Percentiles rank a stretch among this genome's conserved stretches.
phyloP scores from a whole-genome alignment of 92 coral and sea anemone species.

The Epizoanthus stellaris region DNA sequence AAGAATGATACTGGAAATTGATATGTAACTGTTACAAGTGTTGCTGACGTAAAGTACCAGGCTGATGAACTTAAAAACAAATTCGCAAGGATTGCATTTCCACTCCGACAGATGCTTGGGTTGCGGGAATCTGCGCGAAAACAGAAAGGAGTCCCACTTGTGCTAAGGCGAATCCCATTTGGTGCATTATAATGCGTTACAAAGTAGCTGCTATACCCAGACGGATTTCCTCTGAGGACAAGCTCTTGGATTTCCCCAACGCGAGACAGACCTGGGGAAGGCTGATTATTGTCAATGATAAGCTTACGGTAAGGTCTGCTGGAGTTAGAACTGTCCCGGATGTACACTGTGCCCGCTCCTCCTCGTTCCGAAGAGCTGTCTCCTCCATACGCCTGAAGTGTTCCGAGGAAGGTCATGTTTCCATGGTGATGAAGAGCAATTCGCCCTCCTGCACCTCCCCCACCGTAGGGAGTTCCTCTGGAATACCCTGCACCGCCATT shows the following conservation, averaged over 20 bases:
- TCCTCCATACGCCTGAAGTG: conserved; percentile 73
- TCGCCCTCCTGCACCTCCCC: conserved; percentile 78
- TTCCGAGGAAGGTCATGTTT: conserved; percentile 62
- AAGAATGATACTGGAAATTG: conserved; percentile 58
- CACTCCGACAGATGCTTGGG: conserved; percentile 1
- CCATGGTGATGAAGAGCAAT: conserved; percentile 63
- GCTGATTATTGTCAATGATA: conserved; percentile 59
- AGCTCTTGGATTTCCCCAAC: conserved; percentile 59
- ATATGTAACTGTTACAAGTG: conserved; percentile 52
- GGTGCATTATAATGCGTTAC: conserved; percentile 52
- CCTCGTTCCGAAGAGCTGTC: conserved; percentile 56
- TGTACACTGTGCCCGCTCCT: conserved; percentile 70
- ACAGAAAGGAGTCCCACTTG: conserved; percentile 69
- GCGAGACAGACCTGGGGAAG: conserved; percentile 31
- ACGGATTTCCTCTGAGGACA: conserved; percentile 37
- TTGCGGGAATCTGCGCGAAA: not conserved
- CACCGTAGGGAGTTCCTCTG: conserved; percentile 41
- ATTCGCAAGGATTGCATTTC: conserved; percentile 53
- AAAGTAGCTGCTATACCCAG: conserved; percentile 49
- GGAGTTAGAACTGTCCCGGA: conserved; percentile 54
- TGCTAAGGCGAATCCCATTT: conserved; percentile 54
- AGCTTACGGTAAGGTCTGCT: conserved; percentile 47
- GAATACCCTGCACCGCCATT: conserved; percentile 66
- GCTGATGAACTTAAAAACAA: conserved; percentile 46
- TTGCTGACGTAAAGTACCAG: conserved; percentile 53